Evolutionary conservation across 2,797 vertebrate species (phyloP).

Genomic region (Chrysocyon brachyurus): DNA sequence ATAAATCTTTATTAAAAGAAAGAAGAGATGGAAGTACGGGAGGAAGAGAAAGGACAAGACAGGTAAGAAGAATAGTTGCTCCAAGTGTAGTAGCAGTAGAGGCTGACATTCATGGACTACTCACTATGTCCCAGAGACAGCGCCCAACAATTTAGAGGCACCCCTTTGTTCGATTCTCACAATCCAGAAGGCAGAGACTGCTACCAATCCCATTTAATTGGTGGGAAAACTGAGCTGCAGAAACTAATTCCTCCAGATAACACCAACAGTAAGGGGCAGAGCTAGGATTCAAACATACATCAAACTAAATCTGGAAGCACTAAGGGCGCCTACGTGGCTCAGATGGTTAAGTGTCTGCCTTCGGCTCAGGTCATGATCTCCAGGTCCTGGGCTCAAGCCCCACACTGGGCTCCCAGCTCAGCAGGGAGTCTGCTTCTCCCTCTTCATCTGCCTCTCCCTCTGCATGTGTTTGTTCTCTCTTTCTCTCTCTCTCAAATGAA

Average conservation of each 20-base stretch:
- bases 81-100: rapidly evolving
- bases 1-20: background rate
- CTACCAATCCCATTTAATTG: background rate
- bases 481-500: too few species aligned
- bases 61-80: background rate
- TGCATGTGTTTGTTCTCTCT: too few species aligned
- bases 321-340: too few species aligned
- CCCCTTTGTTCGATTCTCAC: background rate
- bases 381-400: too few species aligned
- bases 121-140: background rate
- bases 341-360: too few species aligned
- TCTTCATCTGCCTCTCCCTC: too few species aligned
- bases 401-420: too few species aligned
- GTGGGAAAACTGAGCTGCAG: background rate
- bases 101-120: background rate
- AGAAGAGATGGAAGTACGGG: too few species aligned
- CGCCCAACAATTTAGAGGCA: background rate
- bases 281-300: constrained; percentile 12
- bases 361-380: too few species aligned
- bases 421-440: too few species aligned
- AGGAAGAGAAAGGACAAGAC: background rate
- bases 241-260: constrained; percentile 18
- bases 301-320: background rate
- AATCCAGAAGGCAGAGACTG: background rate
- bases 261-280: background rate